phyloP scores from a whole-genome alignment of 2,797 vertebrate genomes.

The Bucorvus abyssinicus region DNA sequence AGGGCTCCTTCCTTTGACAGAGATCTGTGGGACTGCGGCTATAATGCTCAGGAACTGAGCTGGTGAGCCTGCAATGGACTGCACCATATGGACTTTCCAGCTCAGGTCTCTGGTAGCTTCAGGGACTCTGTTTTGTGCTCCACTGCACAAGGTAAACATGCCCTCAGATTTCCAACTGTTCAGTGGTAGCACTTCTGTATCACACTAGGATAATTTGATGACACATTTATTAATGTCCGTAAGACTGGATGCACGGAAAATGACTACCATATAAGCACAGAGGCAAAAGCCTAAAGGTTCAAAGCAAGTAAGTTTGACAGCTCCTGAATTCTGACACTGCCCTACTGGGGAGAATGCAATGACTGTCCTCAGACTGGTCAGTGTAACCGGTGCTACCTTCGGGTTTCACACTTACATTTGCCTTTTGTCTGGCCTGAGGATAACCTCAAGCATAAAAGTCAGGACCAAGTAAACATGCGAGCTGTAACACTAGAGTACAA shows the following conservation, averaged over 20 bases:
- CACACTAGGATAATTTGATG: not conserved
- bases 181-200: not conserved
- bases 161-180: not conserved
- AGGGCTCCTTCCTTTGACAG: conserved; percentile 13
- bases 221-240: not conserved
- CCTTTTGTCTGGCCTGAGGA: not conserved
- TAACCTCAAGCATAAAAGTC: not conserved
- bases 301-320: not conserved
- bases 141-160: not conserved
- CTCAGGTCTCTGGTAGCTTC: not conserved
- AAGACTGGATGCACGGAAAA: not conserved
- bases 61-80: not conserved
- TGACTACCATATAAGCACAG: not conserved
- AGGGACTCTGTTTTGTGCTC: not conserved
- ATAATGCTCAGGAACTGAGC: not conserved
- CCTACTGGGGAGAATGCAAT: not conserved
- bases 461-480: not conserved
- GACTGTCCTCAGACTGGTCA: not conserved
- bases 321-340: not conserved
- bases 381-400: rapidly evolving
- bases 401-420: not conserved
- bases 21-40: not conserved
- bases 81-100: not conserved
- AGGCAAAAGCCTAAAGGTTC: not conserved
- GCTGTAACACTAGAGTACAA: not conserved